phyloP scores from a whole-genome alignment of 2,113 vertebrate species.

The Notarius quadriscutis region DNA sequence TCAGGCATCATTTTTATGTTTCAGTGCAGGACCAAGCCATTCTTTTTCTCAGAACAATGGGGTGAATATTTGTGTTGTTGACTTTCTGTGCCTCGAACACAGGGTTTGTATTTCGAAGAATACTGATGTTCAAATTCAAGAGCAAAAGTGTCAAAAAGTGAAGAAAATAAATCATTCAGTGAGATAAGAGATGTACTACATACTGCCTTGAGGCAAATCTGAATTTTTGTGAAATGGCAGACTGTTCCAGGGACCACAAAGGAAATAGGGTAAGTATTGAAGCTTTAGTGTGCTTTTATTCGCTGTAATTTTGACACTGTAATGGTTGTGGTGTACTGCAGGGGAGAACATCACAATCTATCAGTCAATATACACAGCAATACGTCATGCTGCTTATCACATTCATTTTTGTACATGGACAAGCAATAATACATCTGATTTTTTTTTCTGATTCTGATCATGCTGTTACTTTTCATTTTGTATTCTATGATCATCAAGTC shows the following conservation, averaged over 20 bases:
- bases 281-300: neutral
- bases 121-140: neutral
- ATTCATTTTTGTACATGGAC: neutral
- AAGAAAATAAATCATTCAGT: neutral
- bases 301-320: neutral
- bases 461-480: neutral
- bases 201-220: conserved; percentile 11
- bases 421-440: neutral
- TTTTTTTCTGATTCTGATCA: neutral
- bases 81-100: conserved; percentile 20
- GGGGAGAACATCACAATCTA: neutral
- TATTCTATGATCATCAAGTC: neutral
- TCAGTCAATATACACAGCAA: neutral
- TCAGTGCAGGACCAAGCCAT: conserved; percentile 17
- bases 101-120: neutral
- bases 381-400: neutral
- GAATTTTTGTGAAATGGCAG: neutral
- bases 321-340: neutral
- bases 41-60: neutral
- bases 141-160: conserved; percentile 1
- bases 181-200: conserved; percentile 3
- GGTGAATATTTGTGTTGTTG: conserved; percentile 19
- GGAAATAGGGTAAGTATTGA: neutral
- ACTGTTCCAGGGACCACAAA: neutral
- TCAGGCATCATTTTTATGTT: conserved; percentile 30